Evolutionary conservation across 2,888 invertebrate genomes (phyloP).

Genomic region (Drosophila testacea): DNA sequence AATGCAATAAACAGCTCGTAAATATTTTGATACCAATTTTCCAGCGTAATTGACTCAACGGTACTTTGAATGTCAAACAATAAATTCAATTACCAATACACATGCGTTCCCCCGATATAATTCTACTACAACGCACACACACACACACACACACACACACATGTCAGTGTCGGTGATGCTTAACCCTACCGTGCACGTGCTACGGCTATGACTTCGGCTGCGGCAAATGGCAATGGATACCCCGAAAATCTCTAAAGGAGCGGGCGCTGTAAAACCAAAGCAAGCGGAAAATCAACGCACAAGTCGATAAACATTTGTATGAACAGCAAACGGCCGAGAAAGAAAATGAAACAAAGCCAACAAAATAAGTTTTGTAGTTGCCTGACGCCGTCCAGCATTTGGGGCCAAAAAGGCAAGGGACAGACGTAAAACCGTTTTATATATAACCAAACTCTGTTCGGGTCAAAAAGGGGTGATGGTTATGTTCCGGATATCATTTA

Average conservation of each 20-base stretch:
- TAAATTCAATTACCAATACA: conserved; percentile 83
- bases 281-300: conserved; percentile 80
- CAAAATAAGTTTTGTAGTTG: conserved; percentile 53
- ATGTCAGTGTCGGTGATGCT: conserved; percentile 47
- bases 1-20: conserved; percentile 82
- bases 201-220: conserved; percentile 28
- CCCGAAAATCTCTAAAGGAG: conserved; percentile 54
- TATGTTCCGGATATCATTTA: conserved; percentile 53
- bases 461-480: conserved; percentile 46
- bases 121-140: not conserved
- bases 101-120: conserved; percentile 41
- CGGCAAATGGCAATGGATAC: conserved; percentile 57
- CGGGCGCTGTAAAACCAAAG: conserved; percentile 71
- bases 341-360: conserved; percentile 53
- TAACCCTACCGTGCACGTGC: conserved; percentile 78
- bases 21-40: conserved; percentile 83
- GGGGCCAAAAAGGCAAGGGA: conserved; percentile 28
- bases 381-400: conserved; percentile 14
- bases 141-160: conserved; percentile 27
- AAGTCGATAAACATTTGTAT: conserved; percentile 77
- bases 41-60: conserved; percentile 82
- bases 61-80: conserved; percentile 83
- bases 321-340: conserved; percentile 50
- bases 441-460: conserved; percentile 66
- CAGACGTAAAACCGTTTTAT: conserved; percentile 67